Evolutionary conservation across 37 sponge, comb jelly and placozoan genomes (phyloP).

Genomic region (Hormiphora californensis): DNA sequence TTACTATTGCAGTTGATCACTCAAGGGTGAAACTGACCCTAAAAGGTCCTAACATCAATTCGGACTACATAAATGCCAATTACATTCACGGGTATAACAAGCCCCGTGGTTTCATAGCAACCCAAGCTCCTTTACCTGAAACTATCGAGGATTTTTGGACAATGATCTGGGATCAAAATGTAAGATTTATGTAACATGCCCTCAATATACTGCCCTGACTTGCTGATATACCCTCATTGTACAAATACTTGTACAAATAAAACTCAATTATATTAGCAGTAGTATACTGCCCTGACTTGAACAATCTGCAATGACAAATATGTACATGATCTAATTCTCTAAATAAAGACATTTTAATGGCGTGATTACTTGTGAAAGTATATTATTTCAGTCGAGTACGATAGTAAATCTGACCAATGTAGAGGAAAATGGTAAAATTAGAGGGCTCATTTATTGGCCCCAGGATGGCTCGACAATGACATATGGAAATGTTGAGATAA

Average conservation of each 20-base stretch:
- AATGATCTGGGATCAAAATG: background rate
- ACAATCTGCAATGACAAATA: no score
- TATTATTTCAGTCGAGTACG: no score
- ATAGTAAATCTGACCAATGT: slow-evolving; percentile 32
- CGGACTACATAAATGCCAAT: slow-evolving; percentile 84
- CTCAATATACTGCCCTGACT: no score
- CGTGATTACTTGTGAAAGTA: no score
- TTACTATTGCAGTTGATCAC: slow-evolving; percentile 61
- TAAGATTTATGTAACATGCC: no score
- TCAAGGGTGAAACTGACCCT: slow-evolving; percentile 67
- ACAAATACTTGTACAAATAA: no score
- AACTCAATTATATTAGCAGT: no score
- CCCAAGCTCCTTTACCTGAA: slow-evolving; percentile 23
- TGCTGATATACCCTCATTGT: no score
- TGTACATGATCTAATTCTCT: no score
- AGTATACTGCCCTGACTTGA: no score
- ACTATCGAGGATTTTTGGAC: slow-evolving; percentile 46
- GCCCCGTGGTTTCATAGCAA: slow-evolving; percentile 30
- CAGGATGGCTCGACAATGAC: background rate
- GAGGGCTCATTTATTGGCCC: slow-evolving; percentile 30
- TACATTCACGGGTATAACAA: slow-evolving; percentile 56
- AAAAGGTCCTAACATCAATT: slow-evolving; percentile 59
- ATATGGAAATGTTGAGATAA: slow-evolving; percentile 2
- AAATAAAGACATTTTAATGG: no score
- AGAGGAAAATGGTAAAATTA: slow-evolving; percentile 42